These are phyloP conservation scores for Ochropleura plecta DNA, from an alignment of 2,888 invertebrate genomes.

Conservation along the genomic window DNA sequence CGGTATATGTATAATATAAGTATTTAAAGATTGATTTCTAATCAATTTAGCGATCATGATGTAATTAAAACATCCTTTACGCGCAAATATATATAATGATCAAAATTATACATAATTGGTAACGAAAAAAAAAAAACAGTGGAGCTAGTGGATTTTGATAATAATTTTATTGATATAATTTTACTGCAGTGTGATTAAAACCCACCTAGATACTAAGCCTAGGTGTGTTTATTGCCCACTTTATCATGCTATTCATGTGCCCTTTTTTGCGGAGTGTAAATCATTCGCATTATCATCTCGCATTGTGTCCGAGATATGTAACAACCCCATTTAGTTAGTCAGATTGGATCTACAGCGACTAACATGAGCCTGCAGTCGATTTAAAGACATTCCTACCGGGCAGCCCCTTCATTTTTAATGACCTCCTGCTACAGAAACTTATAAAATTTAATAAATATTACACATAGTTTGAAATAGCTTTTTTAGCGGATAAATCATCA, in stretches of 20 bases:
- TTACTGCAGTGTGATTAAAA: constrained; percentile 36
- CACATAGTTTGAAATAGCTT: too few species aligned
- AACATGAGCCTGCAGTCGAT: too few species aligned
- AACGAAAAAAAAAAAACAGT: background rate
- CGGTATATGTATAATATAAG: constrained; percentile 12
- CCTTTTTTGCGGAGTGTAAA: background rate
- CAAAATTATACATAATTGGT: constrained; percentile 17
- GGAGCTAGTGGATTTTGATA: constrained; percentile 7
- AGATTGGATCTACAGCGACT: too few species aligned
- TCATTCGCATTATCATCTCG: too few species aligned
- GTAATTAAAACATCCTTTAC: constrained; percentile 9
- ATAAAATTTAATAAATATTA: too few species aligned
- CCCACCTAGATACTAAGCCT: constrained; percentile 14
- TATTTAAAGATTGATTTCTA: background rate
- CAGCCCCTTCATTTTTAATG: too few species aligned
- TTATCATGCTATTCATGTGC: constrained; percentile 19
- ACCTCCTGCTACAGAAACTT: too few species aligned
- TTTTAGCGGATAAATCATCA: too few species aligned
- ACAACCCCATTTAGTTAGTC: too few species aligned
- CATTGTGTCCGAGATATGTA: too few species aligned
- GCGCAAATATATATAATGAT: background rate
- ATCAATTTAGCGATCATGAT: background rate
- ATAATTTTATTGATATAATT: constrained; percentile 22
- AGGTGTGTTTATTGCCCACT: constrained; percentile 22
- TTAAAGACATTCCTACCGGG: too few species aligned